phyloP scores from a whole-genome alignment of 2,888 invertebrate species.

The Argynnis bischoffii region DNA sequence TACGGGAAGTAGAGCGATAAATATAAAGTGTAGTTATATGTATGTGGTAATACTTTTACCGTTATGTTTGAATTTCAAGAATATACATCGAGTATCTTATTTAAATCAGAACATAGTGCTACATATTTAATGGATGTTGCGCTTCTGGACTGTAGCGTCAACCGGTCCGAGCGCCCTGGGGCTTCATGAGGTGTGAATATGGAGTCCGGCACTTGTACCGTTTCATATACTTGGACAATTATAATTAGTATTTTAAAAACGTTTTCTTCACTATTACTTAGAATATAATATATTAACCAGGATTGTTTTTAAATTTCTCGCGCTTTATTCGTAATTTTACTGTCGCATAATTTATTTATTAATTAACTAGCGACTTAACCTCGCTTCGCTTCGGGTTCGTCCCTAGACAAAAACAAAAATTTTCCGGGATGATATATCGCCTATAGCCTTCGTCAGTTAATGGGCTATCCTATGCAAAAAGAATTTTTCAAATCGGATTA shows the following conservation, averaged over 20 bases:
- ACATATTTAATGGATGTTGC: conserved; percentile 12
- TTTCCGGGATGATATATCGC: too few species aligned
- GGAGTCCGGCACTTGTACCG: conserved; percentile 58
- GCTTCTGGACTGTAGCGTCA: conserved; percentile 29
- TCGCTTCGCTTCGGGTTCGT: too few species aligned
- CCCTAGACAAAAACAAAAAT: too few species aligned
- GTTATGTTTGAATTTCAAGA: neutral
- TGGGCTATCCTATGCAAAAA: too few species aligned
- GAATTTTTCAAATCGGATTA: too few species aligned
- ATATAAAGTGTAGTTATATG: too few species aligned
- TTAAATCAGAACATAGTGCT: neutral
- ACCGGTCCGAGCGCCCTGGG: conserved; percentile 64
- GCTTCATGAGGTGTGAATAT: conserved; percentile 73
- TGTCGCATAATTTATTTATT: too few species aligned
- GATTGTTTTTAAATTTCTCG: neutral
- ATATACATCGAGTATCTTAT: neutral
- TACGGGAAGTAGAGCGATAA: too few species aligned
- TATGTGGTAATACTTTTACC: too few species aligned
- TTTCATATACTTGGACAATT: conserved; percentile 60
- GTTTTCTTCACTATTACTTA: conserved; percentile 28
- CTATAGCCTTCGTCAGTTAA: too few species aligned
- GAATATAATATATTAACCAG: conserved; percentile 16
- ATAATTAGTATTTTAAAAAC: conserved; percentile 46
- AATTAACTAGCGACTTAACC: too few species aligned
- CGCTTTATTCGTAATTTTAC: too few species aligned